These are phyloP conservation scores for Argentina silus DNA, from an alignment of 2,797 vertebrate genomes.

Conservation along the genomic window DNA sequence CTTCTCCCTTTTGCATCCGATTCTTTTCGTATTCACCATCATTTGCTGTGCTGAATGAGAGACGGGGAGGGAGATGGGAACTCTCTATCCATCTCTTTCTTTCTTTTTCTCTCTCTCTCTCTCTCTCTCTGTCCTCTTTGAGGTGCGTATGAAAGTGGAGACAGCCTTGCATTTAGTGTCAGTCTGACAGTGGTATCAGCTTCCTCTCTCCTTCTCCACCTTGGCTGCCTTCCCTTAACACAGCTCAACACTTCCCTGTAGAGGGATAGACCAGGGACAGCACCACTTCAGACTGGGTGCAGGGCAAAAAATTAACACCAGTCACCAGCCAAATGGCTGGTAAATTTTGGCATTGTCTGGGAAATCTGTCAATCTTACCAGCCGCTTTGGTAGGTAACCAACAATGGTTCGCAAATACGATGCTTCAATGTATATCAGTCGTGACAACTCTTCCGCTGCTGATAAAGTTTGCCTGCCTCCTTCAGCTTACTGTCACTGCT, in stretches of 20 bases:
- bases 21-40: conserved; percentile 67
- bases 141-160: neutral
- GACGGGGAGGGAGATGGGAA: conserved; percentile 14
- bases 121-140: too few relatives aligned
- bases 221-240: conserved; percentile 34
- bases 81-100: conserved; percentile 46
- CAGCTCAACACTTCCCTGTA: conserved; percentile 35
- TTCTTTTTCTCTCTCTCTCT: too few relatives aligned
- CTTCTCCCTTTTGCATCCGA: conserved; percentile 53
- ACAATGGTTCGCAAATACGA: too few relatives aligned
- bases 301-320: conserved; percentile 21
- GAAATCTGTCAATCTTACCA: too few relatives aligned
- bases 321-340: neutral
- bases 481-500: too few relatives aligned
- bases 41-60: conserved; percentile 39
- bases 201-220: conserved; percentile 41
- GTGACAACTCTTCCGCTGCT: too few relatives aligned
- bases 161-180: conserved; percentile 50
- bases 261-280: too few relatives aligned
- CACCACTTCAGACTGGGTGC: neutral
- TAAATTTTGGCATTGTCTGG: too few relatives aligned
- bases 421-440: too few relatives aligned
- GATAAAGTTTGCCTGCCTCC: too few relatives aligned
- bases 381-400: too few relatives aligned
- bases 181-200: conserved; percentile 60